These are phyloP conservation scores for Alentia gelatinosa DNA, from an alignment of 2,888 invertebrate species.

Conservation along the genomic window DNA sequence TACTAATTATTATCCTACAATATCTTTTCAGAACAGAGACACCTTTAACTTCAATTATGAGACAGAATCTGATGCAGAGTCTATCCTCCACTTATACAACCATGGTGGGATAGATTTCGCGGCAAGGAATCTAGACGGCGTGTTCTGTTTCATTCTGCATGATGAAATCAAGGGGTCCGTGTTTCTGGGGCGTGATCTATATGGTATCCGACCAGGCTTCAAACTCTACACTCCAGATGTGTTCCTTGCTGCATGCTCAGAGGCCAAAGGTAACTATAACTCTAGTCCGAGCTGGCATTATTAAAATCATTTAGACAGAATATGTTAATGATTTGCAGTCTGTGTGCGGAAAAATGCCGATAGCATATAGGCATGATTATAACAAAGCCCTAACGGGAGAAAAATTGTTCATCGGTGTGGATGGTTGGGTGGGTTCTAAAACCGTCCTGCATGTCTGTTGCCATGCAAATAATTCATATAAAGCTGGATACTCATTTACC, in stretches of 20 bases:
- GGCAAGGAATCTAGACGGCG: neutral
- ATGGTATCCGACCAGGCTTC: neutral
- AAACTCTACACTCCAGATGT: neutral
- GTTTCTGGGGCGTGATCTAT: neutral
- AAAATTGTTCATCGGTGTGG: too few relatives aligned
- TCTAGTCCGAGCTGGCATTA: neutral
- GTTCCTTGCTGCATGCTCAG: neutral
- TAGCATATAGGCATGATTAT: too few relatives aligned
- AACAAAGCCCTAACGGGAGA: too few relatives aligned
- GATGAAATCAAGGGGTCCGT: neutral
- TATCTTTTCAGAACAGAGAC: neutral
- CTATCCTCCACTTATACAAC: neutral
- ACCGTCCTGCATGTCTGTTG: too few relatives aligned
- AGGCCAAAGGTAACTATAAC: neutral
- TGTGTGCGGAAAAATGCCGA: too few relatives aligned
- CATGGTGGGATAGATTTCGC: slow-evolving; percentile 13
- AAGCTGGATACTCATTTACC: too few relatives aligned
- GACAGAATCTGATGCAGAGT: neutral
- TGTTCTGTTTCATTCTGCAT: neutral
- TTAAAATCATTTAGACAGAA: too few relatives aligned
- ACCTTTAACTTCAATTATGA: neutral
- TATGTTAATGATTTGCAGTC: too few relatives aligned
- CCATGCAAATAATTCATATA: too few relatives aligned
- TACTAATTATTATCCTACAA: too few relatives aligned
- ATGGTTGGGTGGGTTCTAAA: too few relatives aligned